phyloP scores from a whole-genome alignment of 2,888 invertebrate genomes.

The Cinara cedri region DNA sequence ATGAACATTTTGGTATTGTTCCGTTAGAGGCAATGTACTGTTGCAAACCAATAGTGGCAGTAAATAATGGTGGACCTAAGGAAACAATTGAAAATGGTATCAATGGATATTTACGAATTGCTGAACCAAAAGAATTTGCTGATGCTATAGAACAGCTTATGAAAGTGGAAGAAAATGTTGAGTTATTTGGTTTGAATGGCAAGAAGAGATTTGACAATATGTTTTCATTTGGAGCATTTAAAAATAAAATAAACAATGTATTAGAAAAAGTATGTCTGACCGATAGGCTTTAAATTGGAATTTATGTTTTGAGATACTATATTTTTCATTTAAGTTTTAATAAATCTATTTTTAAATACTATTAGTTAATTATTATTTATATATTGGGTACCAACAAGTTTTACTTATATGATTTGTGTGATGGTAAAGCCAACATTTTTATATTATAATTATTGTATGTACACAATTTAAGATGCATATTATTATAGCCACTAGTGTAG shows the following conservation, averaged over 20 bases:
- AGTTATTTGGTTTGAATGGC: conserved; percentile 78
- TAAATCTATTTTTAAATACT: too few relatives aligned
- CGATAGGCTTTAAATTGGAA: not conserved
- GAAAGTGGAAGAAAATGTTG: conserved; percentile 66
- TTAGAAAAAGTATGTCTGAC: conserved; percentile 60
- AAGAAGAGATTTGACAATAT: conserved; percentile 75
- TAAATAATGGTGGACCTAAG: conserved; percentile 92
- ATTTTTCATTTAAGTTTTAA: too few relatives aligned
- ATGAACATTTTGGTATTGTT: conserved; percentile 99
- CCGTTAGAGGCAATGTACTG: conserved; percentile 98
- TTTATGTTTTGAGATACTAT: not conserved
- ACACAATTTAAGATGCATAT: too few relatives aligned
- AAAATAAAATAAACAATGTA: conserved; percentile 69
- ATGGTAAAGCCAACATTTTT: too few relatives aligned
- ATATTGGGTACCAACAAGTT: too few relatives aligned
- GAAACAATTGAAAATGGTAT: conserved; percentile 84
- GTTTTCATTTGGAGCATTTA: conserved; percentile 85
- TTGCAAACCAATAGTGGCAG: conserved; percentile 90
- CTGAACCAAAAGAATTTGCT: conserved; percentile 75
- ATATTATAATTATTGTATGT: too few relatives aligned
- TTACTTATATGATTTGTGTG: too few relatives aligned
- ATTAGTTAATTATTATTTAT: too few relatives aligned
- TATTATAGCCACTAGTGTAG: too few relatives aligned
- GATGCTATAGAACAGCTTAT: conserved; percentile 76
- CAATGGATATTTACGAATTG: conserved; percentile 81